Base-by-base conservation (phyloP, 1,140 invertebrate genomes). In the Rhynchophorus ferrugineus region DNA sequence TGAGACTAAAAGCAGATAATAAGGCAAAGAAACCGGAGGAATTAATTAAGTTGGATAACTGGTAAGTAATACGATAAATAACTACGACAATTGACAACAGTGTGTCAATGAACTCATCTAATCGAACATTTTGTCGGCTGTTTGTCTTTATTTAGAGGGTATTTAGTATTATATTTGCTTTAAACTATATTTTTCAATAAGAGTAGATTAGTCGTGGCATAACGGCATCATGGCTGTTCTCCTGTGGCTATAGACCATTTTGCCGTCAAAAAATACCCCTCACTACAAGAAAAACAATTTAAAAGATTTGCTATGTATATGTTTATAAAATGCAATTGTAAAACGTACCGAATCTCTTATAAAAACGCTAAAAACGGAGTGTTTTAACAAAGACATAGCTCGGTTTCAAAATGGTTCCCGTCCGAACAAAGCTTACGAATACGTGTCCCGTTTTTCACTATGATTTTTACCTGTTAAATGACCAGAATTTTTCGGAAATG, bases 21-120 rank as follows among this genome's bases (percentile, higher is more conserved):
- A 89, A 87, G 69, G 84, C 79, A 63, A 93, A 92, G 78, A 92
- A 89, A 74, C 88, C 89, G 39, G 89, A 92, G 71, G 90, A 94
- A 75, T 80, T 93, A 59, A 86, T 93, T 71, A 91, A 91, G 74
- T 76, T 93, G 71, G 91, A 94, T 74, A 87, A 90, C 70, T 94
- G 91, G 90, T 91, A 77, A 89, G 85, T 86, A 59, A 41, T 39
- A 33, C 39, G 21, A 35, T 49, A 41, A 46, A 50, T 41, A 44
- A 49, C 20, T 57, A 49, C 51, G 47, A 49, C 46, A 49, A 49
- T 29, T 54, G 47, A 49, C 46, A 49, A 49, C 36, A 49, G 45
- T 61, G 58, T 71, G 73, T 73, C 72, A 73, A 69, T 74, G 73
- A 73, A 73, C 73, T 63, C 59, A 61, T 59, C 49, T 52, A 52